Evolutionary conservation across 2,113 vertebrate species (phyloP).

Genomic region (Rousettus leschenaultii): DNA sequence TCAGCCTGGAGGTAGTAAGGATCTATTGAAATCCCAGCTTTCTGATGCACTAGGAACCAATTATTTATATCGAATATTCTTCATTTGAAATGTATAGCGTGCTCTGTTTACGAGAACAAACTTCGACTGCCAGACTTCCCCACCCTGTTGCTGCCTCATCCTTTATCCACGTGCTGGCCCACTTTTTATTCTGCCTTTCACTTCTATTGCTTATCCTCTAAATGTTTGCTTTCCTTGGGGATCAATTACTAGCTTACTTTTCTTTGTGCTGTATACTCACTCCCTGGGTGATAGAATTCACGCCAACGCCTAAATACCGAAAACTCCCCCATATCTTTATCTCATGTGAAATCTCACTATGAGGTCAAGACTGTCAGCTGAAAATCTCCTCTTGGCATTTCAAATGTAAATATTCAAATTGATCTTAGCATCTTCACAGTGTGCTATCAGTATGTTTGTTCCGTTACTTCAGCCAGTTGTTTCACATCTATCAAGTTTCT

Average conservation of each 20-base stretch:
- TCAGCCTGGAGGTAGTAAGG: neutral
- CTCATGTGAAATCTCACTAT: neutral
- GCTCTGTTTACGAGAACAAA: neutral
- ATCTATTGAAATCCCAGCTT: neutral
- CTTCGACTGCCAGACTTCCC: neutral
- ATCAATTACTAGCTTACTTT: neutral
- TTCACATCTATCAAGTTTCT: neutral
- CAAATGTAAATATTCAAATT: slow-evolving; percentile 31
- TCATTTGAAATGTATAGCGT: neutral
- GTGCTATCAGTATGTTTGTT: neutral
- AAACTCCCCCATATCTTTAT: neutral
- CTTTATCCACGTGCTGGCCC: neutral
- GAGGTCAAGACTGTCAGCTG: neutral
- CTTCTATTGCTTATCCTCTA: neutral
- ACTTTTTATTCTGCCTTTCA: neutral
- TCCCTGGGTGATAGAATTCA: neutral
- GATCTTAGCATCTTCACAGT: neutral
- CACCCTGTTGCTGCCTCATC: neutral
- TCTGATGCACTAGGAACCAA: neutral
- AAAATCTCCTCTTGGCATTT: slow-evolving; percentile 9
- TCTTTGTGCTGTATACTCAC: neutral
- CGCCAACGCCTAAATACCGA: neutral
- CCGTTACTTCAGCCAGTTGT: neutral
- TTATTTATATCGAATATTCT: neutral
- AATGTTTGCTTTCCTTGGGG: neutral